These are phyloP conservation scores for Oxytorus armatus DNA, from an alignment of 2,888 invertebrate genomes.

Conservation along the genomic window DNA sequence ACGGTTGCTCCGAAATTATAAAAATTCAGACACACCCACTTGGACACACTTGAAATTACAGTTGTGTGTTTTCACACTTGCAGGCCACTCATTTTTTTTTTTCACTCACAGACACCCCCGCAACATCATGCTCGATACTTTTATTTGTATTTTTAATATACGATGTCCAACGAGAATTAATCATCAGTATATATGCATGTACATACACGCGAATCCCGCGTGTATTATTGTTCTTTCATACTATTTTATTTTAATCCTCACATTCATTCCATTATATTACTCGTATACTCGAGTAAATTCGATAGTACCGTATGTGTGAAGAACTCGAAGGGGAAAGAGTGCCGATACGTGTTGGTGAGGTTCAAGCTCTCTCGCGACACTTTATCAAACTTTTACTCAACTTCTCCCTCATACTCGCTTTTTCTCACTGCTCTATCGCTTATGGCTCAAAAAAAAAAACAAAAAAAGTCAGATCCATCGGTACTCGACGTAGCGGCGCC, in stretches of 20 bases:
- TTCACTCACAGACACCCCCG: no score
- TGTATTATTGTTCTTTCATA: constrained; percentile 2
- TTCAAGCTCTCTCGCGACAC: constrained; percentile 16
- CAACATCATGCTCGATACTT: background rate
- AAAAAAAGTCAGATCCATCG: constrained; percentile 20
- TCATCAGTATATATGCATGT: background rate
- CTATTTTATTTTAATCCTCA: constrained; percentile 10
- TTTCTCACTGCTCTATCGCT: constrained; percentile 33
- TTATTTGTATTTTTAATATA: background rate
- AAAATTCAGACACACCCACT: no score
- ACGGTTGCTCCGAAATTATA: no score
- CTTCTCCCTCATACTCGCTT: constrained; percentile 6
- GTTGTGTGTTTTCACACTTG: no score
- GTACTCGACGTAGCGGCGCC: constrained; percentile 37
- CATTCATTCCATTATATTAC: no score
- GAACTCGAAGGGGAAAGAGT: background rate
- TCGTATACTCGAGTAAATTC: no score
- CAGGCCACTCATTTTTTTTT: no score
- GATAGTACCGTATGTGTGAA: no score
- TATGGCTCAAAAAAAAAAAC: no score
- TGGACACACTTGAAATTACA: no score
- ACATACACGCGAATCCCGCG: constrained; percentile 29
- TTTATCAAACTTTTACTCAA: constrained; percentile 39
- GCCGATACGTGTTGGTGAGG: constrained; percentile 4
- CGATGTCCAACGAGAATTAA: no score